Percentiles rank a stretch among this genome's conserved stretches.
Evolutionary conservation across 2,888 invertebrate species (phyloP).

Genomic region (Polyploca ridens): DNA sequence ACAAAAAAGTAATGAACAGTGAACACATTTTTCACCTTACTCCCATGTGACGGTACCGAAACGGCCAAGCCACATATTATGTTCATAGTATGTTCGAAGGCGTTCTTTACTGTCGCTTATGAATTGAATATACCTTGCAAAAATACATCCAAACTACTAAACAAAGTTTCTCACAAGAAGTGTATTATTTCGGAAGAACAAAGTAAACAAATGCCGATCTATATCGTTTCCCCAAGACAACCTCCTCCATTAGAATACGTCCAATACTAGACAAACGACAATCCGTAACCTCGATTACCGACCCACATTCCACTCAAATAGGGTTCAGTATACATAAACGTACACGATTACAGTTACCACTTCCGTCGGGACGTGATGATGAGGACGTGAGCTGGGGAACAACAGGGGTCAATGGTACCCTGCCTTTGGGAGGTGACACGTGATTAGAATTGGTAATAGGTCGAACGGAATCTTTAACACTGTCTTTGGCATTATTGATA

Average conservation of each 20-base stretch:
- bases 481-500: not conserved
- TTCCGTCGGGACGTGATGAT: slow-evolving; percentile 58
- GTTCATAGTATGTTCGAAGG: too few species aligned
- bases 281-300: slow-evolving; percentile 55
- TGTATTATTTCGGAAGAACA: too few species aligned
- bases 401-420: slow-evolving; percentile 46
- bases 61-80: too few species aligned
- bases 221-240: too few species aligned
- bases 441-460: slow-evolving; percentile 39
- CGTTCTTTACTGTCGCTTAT: too few species aligned
- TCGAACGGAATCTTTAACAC: slow-evolving; percentile 8
- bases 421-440: slow-evolving; percentile 24
- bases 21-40: too few species aligned
- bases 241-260: slow-evolving; percentile 7
- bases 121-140: too few species aligned
- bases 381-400: slow-evolving; percentile 57
- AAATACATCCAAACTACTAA: too few species aligned
- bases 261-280: slow-evolving; percentile 19
- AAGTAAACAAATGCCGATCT: too few species aligned
- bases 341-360: slow-evolving; percentile 61
- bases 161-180: too few species aligned
- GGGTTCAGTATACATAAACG: slow-evolving; percentile 59
- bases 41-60: too few species aligned
- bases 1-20: too few species aligned
- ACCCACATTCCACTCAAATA: slow-evolving; percentile 56